phyloP scores from a whole-genome alignment of 2,888 invertebrate species.

The Acanthococcus lagerstroemiae region DNA sequence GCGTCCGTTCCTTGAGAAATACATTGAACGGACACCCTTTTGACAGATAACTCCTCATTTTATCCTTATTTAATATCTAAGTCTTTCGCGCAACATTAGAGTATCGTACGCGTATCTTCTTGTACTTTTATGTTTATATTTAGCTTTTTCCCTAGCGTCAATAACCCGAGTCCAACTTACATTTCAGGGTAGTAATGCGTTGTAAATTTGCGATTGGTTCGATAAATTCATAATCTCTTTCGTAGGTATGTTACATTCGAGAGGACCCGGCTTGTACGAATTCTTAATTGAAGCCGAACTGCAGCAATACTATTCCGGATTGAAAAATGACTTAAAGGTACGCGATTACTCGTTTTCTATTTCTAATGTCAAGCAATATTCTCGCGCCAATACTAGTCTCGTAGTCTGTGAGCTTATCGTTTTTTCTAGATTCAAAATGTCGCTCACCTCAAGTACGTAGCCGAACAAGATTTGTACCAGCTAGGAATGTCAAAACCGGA shows the following conservation, averaged over 20 bases:
- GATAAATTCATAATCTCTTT: too few relatives aligned
- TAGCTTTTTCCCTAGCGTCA: too few relatives aligned
- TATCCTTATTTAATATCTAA: too few relatives aligned
- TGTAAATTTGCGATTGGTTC: too few relatives aligned
- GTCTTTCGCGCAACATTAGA: too few relatives aligned
- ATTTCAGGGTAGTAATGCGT: too few relatives aligned
- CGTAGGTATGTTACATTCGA: constrained; percentile 19
- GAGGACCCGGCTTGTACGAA: constrained; percentile 64
- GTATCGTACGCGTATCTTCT: too few relatives aligned
- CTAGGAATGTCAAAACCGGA: constrained; percentile 93
- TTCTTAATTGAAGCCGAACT: constrained; percentile 91
- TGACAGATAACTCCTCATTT: too few relatives aligned
- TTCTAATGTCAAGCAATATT: neutral
- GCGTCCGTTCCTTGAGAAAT: too few relatives aligned
- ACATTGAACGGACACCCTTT: too few relatives aligned
- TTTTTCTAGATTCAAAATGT: constrained; percentile 57
- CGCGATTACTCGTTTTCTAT: constrained; percentile 9
- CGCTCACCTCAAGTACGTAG: constrained; percentile 86
- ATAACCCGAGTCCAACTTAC: too few relatives aligned
- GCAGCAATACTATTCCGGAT: constrained; percentile 72
- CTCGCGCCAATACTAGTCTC: neutral
- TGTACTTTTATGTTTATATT: too few relatives aligned
- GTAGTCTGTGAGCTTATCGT: neutral
- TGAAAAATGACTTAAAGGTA: constrained; percentile 73
- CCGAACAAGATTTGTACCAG: constrained; percentile 78